A percentile compares a stretch with the other conserved stretches of the same genome.
These are phyloP conservation scores for Odontomachus brunneus DNA, from an alignment of 1,140 invertebrate species.

Conservation along the genomic window DNA sequence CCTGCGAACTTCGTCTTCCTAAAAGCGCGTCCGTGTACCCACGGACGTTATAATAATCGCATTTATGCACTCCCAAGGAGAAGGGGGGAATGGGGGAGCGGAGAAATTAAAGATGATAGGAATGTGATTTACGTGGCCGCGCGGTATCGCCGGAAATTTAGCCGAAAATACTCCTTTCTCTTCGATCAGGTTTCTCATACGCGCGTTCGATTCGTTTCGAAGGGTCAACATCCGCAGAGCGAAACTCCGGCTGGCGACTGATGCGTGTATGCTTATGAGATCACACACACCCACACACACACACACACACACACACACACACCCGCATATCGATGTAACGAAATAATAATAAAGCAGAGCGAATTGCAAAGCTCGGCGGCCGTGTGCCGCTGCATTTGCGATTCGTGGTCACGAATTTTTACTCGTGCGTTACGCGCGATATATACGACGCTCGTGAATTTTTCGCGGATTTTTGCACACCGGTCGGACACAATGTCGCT, in stretches of 20 bases:
- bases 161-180: not conserved
- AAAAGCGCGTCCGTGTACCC: conserved; percentile 45
- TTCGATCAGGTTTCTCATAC: not conserved
- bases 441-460: not conserved
- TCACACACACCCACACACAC: too few species aligned
- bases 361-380: not conserved
- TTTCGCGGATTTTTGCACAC: not conserved
- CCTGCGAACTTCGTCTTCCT: conserved; percentile 48
- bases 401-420: not conserved
- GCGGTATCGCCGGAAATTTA: conserved; percentile 2
- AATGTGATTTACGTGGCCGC: not conserved
- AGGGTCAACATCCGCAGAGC: too few species aligned
- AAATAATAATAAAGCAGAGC: conserved; percentile 11
- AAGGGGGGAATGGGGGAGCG: too few species aligned
- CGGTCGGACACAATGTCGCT: too few species aligned
- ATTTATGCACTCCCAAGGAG: conserved; percentile 42
- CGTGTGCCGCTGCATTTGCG: not conserved
- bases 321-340: not conserved
- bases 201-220: not conserved
- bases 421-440: not conserved
- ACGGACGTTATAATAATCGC: conserved; percentile 51
- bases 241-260: not conserved
- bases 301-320: too few species aligned
- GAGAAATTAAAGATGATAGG: conserved; percentile 15
- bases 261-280: not conserved